Evolutionary conservation across 2,797 vertebrate genomes (phyloP).

Genomic region (Characodon lateralis): DNA sequence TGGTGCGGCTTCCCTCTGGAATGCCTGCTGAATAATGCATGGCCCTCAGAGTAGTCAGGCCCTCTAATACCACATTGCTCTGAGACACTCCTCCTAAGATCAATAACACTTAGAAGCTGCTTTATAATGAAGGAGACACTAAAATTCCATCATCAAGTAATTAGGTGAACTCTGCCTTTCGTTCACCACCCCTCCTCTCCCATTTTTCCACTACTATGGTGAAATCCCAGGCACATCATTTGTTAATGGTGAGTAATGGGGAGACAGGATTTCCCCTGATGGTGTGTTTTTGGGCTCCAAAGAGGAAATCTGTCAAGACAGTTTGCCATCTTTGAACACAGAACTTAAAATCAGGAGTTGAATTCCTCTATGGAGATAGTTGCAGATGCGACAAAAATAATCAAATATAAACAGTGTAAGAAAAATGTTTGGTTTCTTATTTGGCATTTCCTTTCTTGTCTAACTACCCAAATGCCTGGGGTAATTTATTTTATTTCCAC

Average conservation of each 20-base stretch:
- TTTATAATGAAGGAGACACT: conserved; percentile 85
- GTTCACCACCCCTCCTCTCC: conserved; percentile 49
- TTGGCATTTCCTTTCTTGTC: conserved; percentile 37
- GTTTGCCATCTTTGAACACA: conserved; percentile 40
- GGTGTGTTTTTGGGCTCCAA: conserved; percentile 60
- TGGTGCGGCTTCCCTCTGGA: conserved; percentile 70
- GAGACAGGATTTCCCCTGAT: conserved; percentile 43
- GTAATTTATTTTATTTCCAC: conserved; percentile 20
- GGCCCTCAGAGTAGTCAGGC: conserved; percentile 80
- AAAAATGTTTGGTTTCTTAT: conserved; percentile 19
- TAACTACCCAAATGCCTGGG: conserved; percentile 17
- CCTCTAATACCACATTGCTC: conserved; percentile 85
- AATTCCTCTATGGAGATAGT: conserved; percentile 24
- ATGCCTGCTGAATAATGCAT: conserved; percentile 91
- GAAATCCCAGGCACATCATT: conserved; percentile 40
- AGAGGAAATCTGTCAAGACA: conserved; percentile 54
- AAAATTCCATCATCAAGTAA: conserved; percentile 82
- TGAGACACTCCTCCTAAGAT: conserved; percentile 84
- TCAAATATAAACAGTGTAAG: background rate
- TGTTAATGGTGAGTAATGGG: conserved; percentile 52
- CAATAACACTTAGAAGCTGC: conserved; percentile 93
- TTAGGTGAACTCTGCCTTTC: conserved; percentile 73
- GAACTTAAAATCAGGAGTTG: conserved; percentile 21
- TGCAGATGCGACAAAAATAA: background rate
- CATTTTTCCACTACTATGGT: conserved; percentile 31